Conservation (phyloP, 2,888 invertebrate species). For the Elmis aenea region DNA sequence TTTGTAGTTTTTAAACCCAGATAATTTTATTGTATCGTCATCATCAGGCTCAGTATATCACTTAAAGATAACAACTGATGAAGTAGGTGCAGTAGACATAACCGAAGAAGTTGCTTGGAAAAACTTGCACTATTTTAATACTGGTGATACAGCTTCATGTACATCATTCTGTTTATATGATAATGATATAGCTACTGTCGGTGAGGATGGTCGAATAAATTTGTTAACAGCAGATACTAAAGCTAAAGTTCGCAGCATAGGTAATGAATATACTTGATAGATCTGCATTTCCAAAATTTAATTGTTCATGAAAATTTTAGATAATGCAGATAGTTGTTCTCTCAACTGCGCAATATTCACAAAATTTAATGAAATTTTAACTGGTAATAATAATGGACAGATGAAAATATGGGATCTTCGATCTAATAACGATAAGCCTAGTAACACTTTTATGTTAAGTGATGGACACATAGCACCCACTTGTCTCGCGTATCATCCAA, state of each 20-base stretch:
- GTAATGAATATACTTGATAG: conserved; percentile 40
- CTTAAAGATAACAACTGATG: conserved; percentile 56
- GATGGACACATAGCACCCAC: conserved; percentile 71
- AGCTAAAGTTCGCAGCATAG: conserved; percentile 49
- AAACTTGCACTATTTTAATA: conserved; percentile 60
- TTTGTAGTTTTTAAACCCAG: conserved; percentile 60
- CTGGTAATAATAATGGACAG: conserved; percentile 82
- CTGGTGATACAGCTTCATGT: conserved; percentile 59
- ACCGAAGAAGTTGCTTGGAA: conserved; percentile 60
- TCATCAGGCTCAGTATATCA: conserved; percentile 64
- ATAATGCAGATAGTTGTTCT: conserved; percentile 76
- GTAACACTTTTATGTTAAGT: conserved; percentile 67
- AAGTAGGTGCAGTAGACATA: conserved; percentile 54
- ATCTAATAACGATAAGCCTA: conserved; percentile 57
- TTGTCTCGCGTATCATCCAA: conserved; percentile 77
- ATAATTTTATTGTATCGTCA: conserved; percentile 62
- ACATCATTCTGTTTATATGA: conserved; percentile 72
- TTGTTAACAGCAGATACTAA: conserved; percentile 52
- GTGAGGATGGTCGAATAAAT: conserved; percentile 75
- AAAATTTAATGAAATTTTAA: conserved; percentile 67
- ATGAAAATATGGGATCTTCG: conserved; percentile 87
- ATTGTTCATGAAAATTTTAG: too few species aligned
- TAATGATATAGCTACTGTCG: conserved; percentile 73
- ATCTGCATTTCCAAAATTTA: too few species aligned
- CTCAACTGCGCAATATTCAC: conserved; percentile 72